Percentiles rank a stretch among this genome's conserved stretches.
Evolutionary conservation across 2,797 vertebrate genomes (phyloP).

Genomic region (Cossypha heuglini): DNA sequence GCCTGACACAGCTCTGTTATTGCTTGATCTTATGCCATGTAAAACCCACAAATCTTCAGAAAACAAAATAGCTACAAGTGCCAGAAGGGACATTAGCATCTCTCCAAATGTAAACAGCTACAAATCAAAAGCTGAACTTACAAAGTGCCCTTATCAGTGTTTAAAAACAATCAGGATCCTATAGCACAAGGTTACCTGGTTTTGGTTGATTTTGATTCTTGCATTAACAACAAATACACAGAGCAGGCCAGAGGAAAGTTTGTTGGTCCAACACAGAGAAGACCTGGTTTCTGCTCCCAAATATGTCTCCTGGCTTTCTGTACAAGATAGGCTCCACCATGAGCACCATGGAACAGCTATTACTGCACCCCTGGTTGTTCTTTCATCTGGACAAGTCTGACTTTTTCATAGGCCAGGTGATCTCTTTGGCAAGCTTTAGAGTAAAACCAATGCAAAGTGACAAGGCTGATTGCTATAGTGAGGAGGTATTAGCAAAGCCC

Average conservation of each 20-base stretch:
- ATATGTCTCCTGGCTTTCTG: not conserved
- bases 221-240: not conserved
- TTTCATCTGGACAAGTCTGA: not conserved
- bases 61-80: slow-evolving; percentile 15
- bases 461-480: not conserved
- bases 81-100: slow-evolving; percentile 17
- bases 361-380: not conserved
- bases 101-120: not conserved
- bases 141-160: not conserved
- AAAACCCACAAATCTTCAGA: slow-evolving; percentile 41
- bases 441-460: not conserved
- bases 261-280: not conserved
- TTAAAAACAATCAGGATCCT: slow-evolving; percentile 2
- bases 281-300: not conserved
- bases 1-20: not conserved
- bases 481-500: not conserved
- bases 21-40: not conserved
- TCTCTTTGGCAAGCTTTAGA: not conserved
- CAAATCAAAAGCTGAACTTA: slow-evolving; percentile 32
- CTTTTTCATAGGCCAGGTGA: not conserved
- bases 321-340: not conserved
- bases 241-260: not conserved
- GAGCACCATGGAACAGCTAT: not conserved
- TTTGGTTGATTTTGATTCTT: not conserved
- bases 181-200: not conserved